A percentile compares a stretch with the other conserved stretches of the same genome.
phyloP scores from a whole-genome alignment of 1,140 invertebrate species.

The Venturia canescens region DNA sequence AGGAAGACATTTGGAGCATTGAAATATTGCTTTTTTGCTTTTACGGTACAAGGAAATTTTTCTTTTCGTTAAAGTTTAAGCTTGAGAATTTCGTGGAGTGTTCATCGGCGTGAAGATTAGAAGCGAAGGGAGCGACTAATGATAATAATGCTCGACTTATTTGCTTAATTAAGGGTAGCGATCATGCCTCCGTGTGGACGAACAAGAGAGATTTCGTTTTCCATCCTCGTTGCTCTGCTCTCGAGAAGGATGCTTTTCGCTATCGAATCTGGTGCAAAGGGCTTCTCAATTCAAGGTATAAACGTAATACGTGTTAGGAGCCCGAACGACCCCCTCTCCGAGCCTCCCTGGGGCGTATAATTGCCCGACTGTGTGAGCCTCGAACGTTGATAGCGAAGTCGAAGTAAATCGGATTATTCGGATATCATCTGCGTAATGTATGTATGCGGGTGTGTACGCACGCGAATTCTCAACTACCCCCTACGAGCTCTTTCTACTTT shows the following conservation, averaged over 20 bases:
- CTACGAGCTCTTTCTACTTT: neutral
- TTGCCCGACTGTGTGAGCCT: slow-evolving; percentile 69
- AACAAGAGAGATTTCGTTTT: slow-evolving; percentile 53
- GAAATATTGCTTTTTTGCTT: too few relatives aligned
- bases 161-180: slow-evolving; percentile 61
- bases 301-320: slow-evolving; percentile 9
- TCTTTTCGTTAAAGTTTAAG: too few relatives aligned
- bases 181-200: slow-evolving; percentile 57
- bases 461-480: slow-evolving; percentile 31
- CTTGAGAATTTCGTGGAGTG: neutral
- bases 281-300: neutral
- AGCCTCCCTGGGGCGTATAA: slow-evolving; percentile 64
- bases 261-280: slow-evolving; percentile 24
- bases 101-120: neutral
- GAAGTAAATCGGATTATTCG: slow-evolving; percentile 77
- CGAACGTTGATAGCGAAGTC: slow-evolving; percentile 75
- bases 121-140: slow-evolving; percentile 37
- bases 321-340: slow-evolving; percentile 10
- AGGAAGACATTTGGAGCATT: neutral
- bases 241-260: slow-evolving; percentile 12
- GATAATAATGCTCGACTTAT: slow-evolving; percentile 56
- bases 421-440: slow-evolving; percentile 77
- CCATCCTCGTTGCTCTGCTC: slow-evolving; percentile 16
- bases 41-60: too few relatives aligned
- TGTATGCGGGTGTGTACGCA: slow-evolving; percentile 68